Conservation (phyloP, 2,113 vertebrate species). For the Pluvianellus socialis region DNA sequence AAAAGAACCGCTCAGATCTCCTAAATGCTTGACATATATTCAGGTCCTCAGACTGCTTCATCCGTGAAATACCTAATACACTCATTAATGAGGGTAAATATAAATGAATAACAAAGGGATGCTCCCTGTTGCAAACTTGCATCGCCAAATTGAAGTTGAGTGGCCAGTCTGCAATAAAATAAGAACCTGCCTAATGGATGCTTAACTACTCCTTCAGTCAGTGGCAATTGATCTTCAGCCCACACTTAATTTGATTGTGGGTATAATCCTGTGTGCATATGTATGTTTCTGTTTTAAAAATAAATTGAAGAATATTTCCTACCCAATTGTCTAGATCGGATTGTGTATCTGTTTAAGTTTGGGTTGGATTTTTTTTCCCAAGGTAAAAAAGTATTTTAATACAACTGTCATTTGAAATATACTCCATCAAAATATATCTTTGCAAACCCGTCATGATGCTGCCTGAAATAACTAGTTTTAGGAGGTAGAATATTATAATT, state of each 20-base stretch:
- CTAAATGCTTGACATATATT: background rate
- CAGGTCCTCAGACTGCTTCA: background rate
- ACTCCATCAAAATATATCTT: background rate
- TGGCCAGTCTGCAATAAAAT: background rate
- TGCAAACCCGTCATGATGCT: background rate
- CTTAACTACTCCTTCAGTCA: background rate
- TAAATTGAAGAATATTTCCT: background rate
- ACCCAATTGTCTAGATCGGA: background rate
- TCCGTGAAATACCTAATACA: background rate
- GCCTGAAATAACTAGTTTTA: slow-evolving; percentile 34
- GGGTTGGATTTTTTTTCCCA: background rate
- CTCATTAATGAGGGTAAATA: background rate
- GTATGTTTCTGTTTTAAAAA: background rate
- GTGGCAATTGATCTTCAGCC: background rate
- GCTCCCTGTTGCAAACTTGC: background rate
- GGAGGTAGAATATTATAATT: background rate
- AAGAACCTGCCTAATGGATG: background rate
- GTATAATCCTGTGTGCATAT: background rate
- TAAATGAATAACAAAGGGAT: background rate
- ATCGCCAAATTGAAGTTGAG: background rate
- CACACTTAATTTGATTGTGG: background rate
- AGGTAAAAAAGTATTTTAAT: background rate
- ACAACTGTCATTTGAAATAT: background rate
- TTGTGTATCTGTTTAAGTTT: background rate
- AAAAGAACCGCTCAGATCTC: background rate